Evolutionary conservation across 2,113 vertebrate genomes (phyloP).

Genomic region (Chrysemys picta): DNA sequence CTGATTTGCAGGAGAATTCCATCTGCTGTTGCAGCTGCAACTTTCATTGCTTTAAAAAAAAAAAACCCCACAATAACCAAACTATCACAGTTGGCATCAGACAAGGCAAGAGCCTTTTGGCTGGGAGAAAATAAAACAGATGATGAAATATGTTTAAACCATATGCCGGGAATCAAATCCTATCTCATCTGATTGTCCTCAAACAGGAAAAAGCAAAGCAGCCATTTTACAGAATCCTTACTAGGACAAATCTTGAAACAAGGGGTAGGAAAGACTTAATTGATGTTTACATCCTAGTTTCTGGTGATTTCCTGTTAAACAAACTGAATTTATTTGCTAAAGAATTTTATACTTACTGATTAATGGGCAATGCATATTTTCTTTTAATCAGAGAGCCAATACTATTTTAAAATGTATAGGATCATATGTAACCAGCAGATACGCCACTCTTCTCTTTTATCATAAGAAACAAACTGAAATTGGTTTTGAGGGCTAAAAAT

Average conservation of each 20-base stretch:
- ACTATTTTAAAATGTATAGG: not conserved
- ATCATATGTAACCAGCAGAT: not conserved
- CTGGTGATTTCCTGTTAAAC: not conserved
- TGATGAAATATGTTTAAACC: not conserved
- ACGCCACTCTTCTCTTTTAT: not conserved
- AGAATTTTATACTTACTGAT: not conserved
- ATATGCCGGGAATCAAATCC: not conserved
- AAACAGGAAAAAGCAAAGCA: not conserved
- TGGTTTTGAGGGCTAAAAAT: not conserved
- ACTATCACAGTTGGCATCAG: not conserved
- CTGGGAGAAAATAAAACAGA: not conserved
- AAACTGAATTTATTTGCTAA: not conserved
- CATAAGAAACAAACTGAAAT: not conserved
- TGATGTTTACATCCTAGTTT: not conserved
- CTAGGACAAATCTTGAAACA: not conserved
- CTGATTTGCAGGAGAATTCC: slow-evolving; percentile 31
- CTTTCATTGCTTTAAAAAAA: slow-evolving; percentile 27
- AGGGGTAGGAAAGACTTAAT: not conserved
- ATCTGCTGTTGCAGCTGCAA: slow-evolving; percentile 66
- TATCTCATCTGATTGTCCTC: not conserved
- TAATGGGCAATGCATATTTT: not conserved
- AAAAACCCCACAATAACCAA: not conserved
- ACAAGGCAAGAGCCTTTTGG: slow-evolving; percentile 1
- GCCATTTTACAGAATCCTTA: not conserved
- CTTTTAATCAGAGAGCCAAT: not conserved